These are phyloP conservation scores for Aphidius gifuensis DNA, from an alignment of 1,140 invertebrate genomes.

Conservation along the genomic window DNA sequence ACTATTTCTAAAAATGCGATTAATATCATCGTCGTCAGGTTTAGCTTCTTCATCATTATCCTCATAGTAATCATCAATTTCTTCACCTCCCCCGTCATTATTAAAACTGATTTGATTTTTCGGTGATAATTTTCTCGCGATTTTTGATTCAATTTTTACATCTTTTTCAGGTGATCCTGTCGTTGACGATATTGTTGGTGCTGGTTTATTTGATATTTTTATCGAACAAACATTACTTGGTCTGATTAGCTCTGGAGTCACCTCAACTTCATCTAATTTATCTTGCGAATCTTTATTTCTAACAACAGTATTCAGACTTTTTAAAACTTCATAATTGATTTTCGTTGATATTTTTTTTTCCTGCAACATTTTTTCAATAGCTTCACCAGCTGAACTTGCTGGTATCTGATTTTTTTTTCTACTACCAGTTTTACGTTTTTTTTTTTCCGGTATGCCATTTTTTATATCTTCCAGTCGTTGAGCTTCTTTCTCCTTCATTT, in stretches of 20 bases:
- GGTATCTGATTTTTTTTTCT: slow-evolving; percentile 58
- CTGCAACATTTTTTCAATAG: slow-evolving; percentile 90
- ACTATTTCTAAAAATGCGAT: not conserved
- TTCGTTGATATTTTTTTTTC: slow-evolving; percentile 94
- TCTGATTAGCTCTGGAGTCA: not conserved
- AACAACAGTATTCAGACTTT: slow-evolving; percentile 66
- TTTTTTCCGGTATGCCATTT: slow-evolving; percentile 77
- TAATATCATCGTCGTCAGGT: not conserved
- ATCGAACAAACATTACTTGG: not conserved
- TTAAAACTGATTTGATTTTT: not conserved
- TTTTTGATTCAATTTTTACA: not conserved
- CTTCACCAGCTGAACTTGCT: slow-evolving; percentile 86
- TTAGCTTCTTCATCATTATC: slow-evolving; percentile 1
- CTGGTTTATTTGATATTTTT: not conserved
- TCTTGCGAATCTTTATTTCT: not conserved
- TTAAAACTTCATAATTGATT: slow-evolving; percentile 96
- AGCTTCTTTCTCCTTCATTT: slow-evolving; percentile 83
- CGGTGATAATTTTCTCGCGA: not conserved
- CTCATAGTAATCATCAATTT: slow-evolving; percentile 5
- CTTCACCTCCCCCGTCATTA: not conserved
- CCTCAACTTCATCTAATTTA: not conserved
- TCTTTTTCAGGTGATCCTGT: too few relatives aligned
- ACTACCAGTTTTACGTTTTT: slow-evolving; percentile 64
- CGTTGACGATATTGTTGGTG: too few relatives aligned
- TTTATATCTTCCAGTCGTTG: slow-evolving; percentile 68